Conservation (phyloP, 2,888 invertebrate species). For the Clistopyga incitator region DNA sequence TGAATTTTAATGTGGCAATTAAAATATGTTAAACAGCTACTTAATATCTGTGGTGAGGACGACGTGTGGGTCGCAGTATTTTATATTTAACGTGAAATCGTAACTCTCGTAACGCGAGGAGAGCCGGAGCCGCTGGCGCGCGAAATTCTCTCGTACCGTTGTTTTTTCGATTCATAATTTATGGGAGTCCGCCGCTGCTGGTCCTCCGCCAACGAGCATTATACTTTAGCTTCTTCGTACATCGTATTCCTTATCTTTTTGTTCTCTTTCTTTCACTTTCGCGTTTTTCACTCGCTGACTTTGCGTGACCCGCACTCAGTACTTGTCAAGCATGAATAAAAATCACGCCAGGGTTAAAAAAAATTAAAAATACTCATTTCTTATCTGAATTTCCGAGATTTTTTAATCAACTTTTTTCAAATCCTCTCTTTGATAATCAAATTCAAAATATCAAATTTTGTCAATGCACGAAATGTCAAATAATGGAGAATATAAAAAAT, state of each 20-base stretch:
- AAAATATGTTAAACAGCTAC: slow-evolving; percentile 82
- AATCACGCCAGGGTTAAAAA: slow-evolving; percentile 19
- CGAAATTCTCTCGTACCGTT: slow-evolving; percentile 51
- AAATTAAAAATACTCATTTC: slow-evolving; percentile 5
- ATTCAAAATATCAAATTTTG: too few relatives aligned
- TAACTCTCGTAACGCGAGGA: slow-evolving; percentile 75
- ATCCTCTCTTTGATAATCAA: too few relatives aligned
- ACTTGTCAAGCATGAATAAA: slow-evolving; percentile 8
- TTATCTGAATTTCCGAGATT: too few relatives aligned
- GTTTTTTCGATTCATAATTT: slow-evolving; percentile 70
- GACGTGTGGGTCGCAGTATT: slow-evolving; percentile 76
- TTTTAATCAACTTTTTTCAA: neutral
- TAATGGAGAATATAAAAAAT: too few relatives aligned
- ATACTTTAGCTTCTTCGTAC: slow-evolving; percentile 1
- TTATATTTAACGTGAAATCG: slow-evolving; percentile 82
- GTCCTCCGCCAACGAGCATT: slow-evolving; percentile 50
- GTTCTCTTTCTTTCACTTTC: slow-evolving; percentile 23
- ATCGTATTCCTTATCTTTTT: too few relatives aligned
- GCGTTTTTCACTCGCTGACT: slow-evolving; percentile 17
- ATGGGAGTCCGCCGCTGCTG: slow-evolving; percentile 64
- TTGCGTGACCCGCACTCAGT: slow-evolving; percentile 31
- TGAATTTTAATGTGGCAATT: slow-evolving; percentile 79
- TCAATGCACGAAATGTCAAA: too few relatives aligned
- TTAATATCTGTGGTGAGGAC: slow-evolving; percentile 72
- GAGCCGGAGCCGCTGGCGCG: neutral